Conservation (phyloP, 2,113 vertebrate genomes). For the Mohoua ochrocephala region DNA sequence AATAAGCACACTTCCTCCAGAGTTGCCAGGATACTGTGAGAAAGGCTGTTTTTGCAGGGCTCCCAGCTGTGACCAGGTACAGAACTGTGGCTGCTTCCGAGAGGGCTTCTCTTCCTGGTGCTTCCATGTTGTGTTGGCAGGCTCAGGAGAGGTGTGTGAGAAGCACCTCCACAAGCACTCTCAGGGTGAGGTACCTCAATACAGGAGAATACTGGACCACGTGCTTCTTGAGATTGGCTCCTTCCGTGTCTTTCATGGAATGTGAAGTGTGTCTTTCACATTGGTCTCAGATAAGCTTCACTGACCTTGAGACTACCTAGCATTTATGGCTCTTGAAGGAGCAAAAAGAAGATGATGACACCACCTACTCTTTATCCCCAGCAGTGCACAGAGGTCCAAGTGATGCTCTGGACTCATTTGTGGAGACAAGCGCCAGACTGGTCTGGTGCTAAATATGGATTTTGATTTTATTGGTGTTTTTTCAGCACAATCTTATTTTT, state of each 20-base stretch:
- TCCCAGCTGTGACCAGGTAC: neutral
- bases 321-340: neutral
- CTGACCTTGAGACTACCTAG: neutral
- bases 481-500: neutral
- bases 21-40: conserved; percentile 15
- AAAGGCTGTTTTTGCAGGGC: neutral
- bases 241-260: neutral
- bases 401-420: neutral
- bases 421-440: neutral
- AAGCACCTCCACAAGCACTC: neutral
- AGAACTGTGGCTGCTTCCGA: neutral
- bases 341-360: neutral
- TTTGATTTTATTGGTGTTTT: neutral
- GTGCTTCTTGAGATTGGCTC: neutral
- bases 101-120: neutral
- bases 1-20: neutral
- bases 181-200: neutral
- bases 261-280: neutral
- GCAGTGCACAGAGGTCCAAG: neutral
- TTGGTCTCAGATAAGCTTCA: neutral
- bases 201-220: neutral
- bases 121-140: neutral
- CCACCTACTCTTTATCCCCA: neutral
- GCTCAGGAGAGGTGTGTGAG: neutral
- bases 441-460: neutral